Evolutionary conservation across 92 coral and sea anemone species (phyloP).

Genomic region (Actinostola sp.): DNA sequence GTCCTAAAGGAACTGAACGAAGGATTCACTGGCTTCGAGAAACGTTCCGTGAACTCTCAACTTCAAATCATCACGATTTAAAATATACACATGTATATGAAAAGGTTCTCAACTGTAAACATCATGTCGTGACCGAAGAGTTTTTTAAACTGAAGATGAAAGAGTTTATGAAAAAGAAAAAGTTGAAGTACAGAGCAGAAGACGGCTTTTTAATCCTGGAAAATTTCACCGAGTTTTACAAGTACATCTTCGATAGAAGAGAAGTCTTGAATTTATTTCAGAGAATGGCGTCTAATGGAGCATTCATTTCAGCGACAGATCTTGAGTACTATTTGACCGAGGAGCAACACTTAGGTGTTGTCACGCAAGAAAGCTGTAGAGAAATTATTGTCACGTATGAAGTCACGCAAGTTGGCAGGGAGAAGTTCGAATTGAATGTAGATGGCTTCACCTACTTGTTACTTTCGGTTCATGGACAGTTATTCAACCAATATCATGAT

Average conservation of each 20-base stretch:
- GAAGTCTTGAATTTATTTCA: constrained; percentile 67
- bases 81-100: constrained; percentile 23
- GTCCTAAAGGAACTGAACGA: constrained; percentile 9
- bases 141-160: constrained; percentile 29
- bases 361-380: constrained; percentile 67
- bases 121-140: constrained; percentile 1
- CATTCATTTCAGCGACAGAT: constrained; percentile 66
- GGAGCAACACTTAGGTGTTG: constrained; percentile 63
- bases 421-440: constrained; percentile 53
- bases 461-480: constrained; percentile 68
- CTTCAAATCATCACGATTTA: constrained; percentile 4
- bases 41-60: constrained; percentile 25
- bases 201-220: constrained; percentile 60
- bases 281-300: constrained; percentile 60
- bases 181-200: constrained; percentile 71
- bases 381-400: constrained; percentile 72
- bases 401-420: constrained; percentile 68
- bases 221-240: constrained; percentile 79
- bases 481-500: constrained; percentile 72
- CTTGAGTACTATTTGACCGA: constrained; percentile 56
- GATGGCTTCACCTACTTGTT: constrained; percentile 83
- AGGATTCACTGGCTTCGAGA: constrained; percentile 50
- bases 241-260: constrained; percentile 71
- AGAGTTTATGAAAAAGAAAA: constrained; percentile 29
- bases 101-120: constrained; percentile 12